These are phyloP conservation scores for Limnothrissa miodon DNA, from an alignment of 2,113 vertebrate genomes.

Conservation along the genomic window DNA sequence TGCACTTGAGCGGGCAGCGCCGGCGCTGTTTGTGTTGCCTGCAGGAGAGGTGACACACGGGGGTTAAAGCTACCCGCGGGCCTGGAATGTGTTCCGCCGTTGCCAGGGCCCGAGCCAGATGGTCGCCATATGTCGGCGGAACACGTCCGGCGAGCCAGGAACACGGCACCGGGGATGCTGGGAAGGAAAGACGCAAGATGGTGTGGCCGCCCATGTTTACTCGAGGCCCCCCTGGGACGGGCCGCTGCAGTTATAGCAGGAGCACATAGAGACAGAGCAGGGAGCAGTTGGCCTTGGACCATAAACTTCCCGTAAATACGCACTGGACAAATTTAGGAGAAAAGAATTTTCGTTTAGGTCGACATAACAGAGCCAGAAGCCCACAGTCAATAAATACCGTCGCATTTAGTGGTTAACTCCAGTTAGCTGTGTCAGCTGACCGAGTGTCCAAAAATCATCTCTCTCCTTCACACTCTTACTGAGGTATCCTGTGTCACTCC, in stretches of 20 bases:
- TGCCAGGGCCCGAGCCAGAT: constrained; percentile 57
- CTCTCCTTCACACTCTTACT: not conserved
- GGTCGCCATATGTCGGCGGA: constrained; percentile 64
- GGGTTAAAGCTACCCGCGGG: constrained; percentile 51
- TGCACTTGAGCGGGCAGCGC: not conserved
- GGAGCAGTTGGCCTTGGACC: not conserved
- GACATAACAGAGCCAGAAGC: not conserved
- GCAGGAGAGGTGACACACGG: constrained; percentile 18
- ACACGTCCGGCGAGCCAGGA: constrained; percentile 43
- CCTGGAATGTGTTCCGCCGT: constrained; percentile 50
- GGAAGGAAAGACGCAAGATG: constrained; percentile 36
- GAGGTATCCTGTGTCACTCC: not conserved
- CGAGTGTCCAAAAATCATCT: not conserved
- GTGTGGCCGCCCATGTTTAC: constrained; percentile 37
- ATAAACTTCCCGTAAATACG: not conserved
- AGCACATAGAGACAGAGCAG: not conserved
- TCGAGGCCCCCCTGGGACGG: not conserved
- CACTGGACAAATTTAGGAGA: not conserved
- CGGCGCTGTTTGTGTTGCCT: constrained; percentile 17
- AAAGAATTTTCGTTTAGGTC: not conserved
- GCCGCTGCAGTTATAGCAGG: not conserved
- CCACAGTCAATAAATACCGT: not conserved
- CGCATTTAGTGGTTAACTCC: not conserved
- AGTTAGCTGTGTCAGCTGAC: too few relatives aligned
- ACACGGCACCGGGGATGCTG: constrained; percentile 35